phyloP scores from a whole-genome alignment of 2,888 invertebrate species.

The Caenorhabditis afra region DNA sequence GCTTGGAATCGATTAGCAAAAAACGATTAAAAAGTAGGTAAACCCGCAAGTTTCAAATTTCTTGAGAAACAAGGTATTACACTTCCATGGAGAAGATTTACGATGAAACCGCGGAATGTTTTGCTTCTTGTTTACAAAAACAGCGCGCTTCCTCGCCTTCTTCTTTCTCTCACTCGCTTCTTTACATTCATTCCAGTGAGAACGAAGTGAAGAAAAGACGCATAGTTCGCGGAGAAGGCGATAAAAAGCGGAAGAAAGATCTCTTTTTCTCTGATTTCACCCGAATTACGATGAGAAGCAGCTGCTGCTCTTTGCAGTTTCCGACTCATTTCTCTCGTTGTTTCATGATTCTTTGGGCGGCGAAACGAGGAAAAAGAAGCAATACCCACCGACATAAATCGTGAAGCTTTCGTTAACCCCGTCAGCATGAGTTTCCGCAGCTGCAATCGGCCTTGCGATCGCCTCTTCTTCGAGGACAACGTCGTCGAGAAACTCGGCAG shows the following conservation, averaged over 20 bases:
- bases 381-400: slow-evolving; percentile 73
- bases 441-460: slow-evolving; percentile 18
- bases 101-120: neutral
- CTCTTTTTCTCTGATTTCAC: neutral
- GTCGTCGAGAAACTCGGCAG: slow-evolving; percentile 60
- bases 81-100: no score
- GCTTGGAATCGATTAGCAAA: slow-evolving; percentile 10
- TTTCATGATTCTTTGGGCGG: slow-evolving; percentile 41
- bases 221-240: slow-evolving; percentile 1
- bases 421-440: slow-evolving; percentile 20
- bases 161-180: neutral
- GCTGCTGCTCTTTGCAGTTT: slow-evolving; percentile 21
- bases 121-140: slow-evolving; percentile 35
- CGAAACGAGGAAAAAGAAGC: neutral
- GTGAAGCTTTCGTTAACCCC: slow-evolving; percentile 77
- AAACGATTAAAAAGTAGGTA: no score
- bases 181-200: slow-evolving; percentile 13
- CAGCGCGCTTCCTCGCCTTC: neutral
- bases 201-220: slow-evolving; percentile 9
- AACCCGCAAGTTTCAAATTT: no score
- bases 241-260: neutral
- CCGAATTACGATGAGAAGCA: slow-evolving; percentile 36
- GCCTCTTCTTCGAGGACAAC: slow-evolving; percentile 43
- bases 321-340: slow-evolving; percentile 2
- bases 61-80: no score